These are phyloP conservation scores for Microchirus variegatus DNA, from an alignment of 2,797 vertebrate genomes.

Conservation along the genomic window DNA sequence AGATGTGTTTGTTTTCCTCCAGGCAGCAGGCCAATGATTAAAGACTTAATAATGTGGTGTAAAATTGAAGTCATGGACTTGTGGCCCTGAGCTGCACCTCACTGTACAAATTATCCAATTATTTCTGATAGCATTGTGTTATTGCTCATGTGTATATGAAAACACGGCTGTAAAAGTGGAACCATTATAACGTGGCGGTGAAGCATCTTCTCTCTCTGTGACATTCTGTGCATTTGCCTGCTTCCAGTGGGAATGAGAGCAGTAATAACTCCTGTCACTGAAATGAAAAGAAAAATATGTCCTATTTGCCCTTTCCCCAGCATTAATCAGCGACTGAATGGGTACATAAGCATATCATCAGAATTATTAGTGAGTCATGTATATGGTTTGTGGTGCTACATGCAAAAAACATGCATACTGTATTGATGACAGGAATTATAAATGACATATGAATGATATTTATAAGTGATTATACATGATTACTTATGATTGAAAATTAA, in stretches of 20 bases:
- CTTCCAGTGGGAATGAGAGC: neutral
- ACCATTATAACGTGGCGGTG: neutral
- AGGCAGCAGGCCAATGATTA: neutral
- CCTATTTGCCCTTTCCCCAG: no score
- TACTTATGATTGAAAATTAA: no score
- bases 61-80: constrained; percentile 14
- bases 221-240: constrained; percentile 13
- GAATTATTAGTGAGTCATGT: no score
- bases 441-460: no score
- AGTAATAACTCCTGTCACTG: neutral
- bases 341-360: no score
- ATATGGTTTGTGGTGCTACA: no score
- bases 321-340: no score
- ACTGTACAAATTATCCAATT: constrained; percentile 4
- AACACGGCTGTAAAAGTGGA: neutral
- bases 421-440: no score
- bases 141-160: no score
- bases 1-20: constrained; percentile 17
- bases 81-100: neutral
- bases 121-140: constrained; percentile 9
- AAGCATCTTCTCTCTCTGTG: constrained; percentile 1
- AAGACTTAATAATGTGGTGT: neutral
- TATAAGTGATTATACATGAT: no score
- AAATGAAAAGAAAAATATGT: neutral
- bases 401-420: no score